Base-by-base conservation (phyloP, 2,113 vertebrate species). In the Potamarius usumacintae region DNA sequence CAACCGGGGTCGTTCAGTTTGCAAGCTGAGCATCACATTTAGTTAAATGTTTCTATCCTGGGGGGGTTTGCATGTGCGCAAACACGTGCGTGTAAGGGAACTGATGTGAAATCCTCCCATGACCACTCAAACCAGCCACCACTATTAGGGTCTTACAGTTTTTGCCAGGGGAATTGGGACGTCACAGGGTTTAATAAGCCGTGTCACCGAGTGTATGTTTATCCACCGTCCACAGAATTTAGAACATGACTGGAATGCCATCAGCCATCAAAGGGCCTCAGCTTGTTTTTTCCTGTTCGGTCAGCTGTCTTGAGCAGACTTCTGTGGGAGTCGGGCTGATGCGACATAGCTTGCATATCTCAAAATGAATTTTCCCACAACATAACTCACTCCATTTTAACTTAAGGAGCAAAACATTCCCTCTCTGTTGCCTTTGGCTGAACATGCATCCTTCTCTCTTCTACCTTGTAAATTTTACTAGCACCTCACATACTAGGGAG, bases 351-450 rank as follows among this genome's bases (percentile, higher is more conserved):
- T 94, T 86, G 89, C 94, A 96, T 96, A 94, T 92, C 90, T 95
- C 12, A 74, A 85, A 89, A 95, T 91, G 91, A 95, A 95, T 92
- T 95, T 96, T 96, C 95, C 95, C 95, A 96, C 95, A 94, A 93
- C 48, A 79, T 86, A 89, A 93, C 92, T 88, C 88, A 91, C 87
- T 86, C 84, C 71, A 82, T 78, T 90, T 89, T 83, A 91, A 87
- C 84, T 92, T 77, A 88, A 58, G 34, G 34, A 52, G 52, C 82
- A 53, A 17, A 6, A 8, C 50, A n/a, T 74, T 82, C 52, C 30
- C 79, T 60, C 76, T 5, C 57, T 58, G 30, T 60, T 42, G 18
- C 55, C 17, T 20, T 30, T 76, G 14, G 10, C 8, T 27, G 1
- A 7, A 83, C n/a, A 67, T 76, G 1, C 7, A 48, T 5, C 60